A percentile compares a stretch with the other conserved stretches of the same genome.
These are phyloP conservation scores for Poeciliopsis presidionis DNA, from an alignment of 2,797 vertebrate species.

Conservation along the genomic window DNA sequence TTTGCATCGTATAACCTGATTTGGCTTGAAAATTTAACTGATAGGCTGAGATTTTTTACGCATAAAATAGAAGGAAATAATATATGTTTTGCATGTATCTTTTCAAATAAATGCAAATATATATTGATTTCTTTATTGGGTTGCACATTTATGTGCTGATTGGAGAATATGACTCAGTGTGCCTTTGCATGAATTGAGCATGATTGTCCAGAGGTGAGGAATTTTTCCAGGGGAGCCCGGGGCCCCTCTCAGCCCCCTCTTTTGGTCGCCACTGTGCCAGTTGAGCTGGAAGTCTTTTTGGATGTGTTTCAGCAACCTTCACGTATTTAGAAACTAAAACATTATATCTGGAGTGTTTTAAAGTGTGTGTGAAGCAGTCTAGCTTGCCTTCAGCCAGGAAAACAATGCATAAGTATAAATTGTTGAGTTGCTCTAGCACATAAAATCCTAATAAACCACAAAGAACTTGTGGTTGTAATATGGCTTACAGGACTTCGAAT, in stretches of 20 bases:
- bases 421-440: too few species aligned
- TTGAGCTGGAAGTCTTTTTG: too few species aligned
- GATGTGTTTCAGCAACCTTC: too few species aligned
- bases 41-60: background rate
- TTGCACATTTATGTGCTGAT: too few species aligned
- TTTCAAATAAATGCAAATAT: background rate
- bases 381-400: background rate
- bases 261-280: too few species aligned
- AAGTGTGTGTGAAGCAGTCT: background rate
- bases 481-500: background rate
- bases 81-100: background rate
- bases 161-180: too few species aligned
- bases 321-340: background rate
- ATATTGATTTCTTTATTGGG: background rate
- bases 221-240: background rate
- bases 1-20: background rate
- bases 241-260: background rate
- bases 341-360: background rate
- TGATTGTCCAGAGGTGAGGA: background rate
- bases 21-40: background rate
- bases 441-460: background rate
- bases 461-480: background rate
- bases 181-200: background rate
- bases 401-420: background rate
- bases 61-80: background rate